Evolutionary conservation across 2,113 vertebrate species (phyloP), one percentile per base, ranked within the genome.

Genomic region (Semicossyphus pulcher): DNA sequence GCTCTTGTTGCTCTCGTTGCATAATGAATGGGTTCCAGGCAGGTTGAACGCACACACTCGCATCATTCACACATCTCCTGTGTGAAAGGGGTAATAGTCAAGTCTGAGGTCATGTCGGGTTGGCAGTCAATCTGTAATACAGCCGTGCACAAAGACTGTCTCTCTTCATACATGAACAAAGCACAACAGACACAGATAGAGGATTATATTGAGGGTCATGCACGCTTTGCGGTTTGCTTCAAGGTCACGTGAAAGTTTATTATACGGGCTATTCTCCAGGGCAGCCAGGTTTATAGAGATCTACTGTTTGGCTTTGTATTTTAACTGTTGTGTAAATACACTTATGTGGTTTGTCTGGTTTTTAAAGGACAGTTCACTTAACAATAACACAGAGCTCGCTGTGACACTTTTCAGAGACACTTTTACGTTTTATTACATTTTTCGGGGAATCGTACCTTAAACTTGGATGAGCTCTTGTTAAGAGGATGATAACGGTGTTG

Each of bases 91-190:
- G 29, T 78, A 25, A 20, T 78, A 73, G 61, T 85, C 56, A 59
- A 47, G 67, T 26, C 87, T 87, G 85, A 90, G 64, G 86, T 89
- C 83, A 89, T 47, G 75, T 75, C 20, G 68, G 49, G 36, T 68
- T 80, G 56, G 49, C 15, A 68, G 80, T 83, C 58, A 15, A 48
- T 59, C 67, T 62, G 36, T 41, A 70, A 65, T 44, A 61, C 57
- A 51, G 28, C 15, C 54, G 26, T 41, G 56, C 78, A 89, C 84
- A 88, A 87, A 88, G 80, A 53, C 70, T 1, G 29, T 42, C 32
- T 82, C 80, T 90, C 59, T 86, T 80, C 56, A 75, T 31, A 20
- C 11, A 63, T 36, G 29, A 70, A 89, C 76, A 72, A 76, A 65
- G 68, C 65, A 73, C 72, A 84, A 62, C 48, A 60, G 51, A 60